Percentiles rank a stretch among this genome's conserved stretches.
Conservation (phyloP, 1,140 invertebrate species). For the Pomacea maculata region DNA sequence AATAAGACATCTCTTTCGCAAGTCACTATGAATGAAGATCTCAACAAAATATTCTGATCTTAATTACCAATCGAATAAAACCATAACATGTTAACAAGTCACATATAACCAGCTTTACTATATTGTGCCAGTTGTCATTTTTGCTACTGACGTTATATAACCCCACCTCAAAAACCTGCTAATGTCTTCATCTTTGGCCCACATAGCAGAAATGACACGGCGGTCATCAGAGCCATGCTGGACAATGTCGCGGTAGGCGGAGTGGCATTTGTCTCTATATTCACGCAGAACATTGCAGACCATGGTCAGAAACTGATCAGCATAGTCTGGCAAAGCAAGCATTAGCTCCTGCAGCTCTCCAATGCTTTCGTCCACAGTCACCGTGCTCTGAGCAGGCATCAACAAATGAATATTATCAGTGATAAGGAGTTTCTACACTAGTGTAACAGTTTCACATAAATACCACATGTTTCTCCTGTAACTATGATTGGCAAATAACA, state of each 20-base stretch:
- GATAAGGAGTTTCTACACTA: neutral
- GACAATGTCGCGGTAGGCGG: constrained; percentile 78
- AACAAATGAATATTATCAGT: too few species aligned
- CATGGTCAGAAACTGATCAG: constrained; percentile 76
- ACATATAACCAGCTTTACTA: neutral
- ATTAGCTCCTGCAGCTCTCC: constrained; percentile 76
- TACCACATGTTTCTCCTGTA: too few species aligned
- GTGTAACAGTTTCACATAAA: too few species aligned
- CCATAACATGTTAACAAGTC: neutral
- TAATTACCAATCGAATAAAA: neutral
- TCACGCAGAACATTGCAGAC: constrained; percentile 76
- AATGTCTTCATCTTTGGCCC: constrained; percentile 95
- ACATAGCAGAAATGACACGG: constrained; percentile 84
- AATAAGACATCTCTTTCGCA: neutral
- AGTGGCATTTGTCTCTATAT: constrained; percentile 80
- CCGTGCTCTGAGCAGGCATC: constrained; percentile 71
- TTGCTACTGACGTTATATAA: neutral
- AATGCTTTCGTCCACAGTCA: constrained; percentile 77
- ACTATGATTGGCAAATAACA: too few species aligned
- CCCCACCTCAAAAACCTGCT: constrained; percentile 76
- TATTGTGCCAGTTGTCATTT: neutral
- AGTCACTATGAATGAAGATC: too few species aligned
- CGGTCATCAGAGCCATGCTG: constrained; percentile 83
- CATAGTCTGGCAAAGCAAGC: constrained; percentile 77
- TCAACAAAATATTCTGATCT: too few species aligned